phyloP scores from a whole-genome alignment of 2,888 invertebrate genomes.

The Timema cristinae region DNA sequence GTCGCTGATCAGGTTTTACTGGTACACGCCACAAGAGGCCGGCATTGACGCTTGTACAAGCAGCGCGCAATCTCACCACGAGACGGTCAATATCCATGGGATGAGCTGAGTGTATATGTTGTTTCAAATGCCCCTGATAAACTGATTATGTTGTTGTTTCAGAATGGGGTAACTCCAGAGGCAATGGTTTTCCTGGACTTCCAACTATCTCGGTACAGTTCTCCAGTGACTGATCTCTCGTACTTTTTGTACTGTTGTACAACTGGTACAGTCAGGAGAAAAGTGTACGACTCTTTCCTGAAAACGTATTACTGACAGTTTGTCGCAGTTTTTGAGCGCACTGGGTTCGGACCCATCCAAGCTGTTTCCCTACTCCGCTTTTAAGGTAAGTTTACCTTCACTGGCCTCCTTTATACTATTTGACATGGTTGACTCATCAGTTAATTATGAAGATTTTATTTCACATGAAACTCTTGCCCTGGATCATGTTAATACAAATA shows the following conservation, averaged over 20 bases:
- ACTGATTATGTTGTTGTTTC: conserved; percentile 10
- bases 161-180: conserved; percentile 26
- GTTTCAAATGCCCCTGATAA: no score
- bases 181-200: conserved; percentile 26
- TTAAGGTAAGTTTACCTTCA: conserved; percentile 13
- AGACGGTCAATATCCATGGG: no score
- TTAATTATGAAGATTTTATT: no score
- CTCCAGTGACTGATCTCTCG: conserved; percentile 19
- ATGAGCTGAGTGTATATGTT: no score
- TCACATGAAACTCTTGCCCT: no score
- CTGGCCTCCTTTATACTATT: no score
- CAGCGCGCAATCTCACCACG: no score
- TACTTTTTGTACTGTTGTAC: conserved; percentile 23
- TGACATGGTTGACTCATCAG: no score
- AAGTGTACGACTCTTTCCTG: conserved; percentile 16
- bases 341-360: conserved; percentile 16
- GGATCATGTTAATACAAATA: no score
- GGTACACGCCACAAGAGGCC: no score
- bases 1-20: no score
- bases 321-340: not conserved
- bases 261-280: not conserved
- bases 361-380: conserved; percentile 15
- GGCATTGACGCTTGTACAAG: no score
- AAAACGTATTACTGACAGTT: conserved; percentile 17
- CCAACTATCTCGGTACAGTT: conserved; percentile 18